A percentile compares a stretch with the other conserved stretches of the same genome.
These are phyloP conservation scores for Psittacula derbiana DNA, from an alignment of 2,797 vertebrate genomes.

Conservation along the genomic window DNA sequence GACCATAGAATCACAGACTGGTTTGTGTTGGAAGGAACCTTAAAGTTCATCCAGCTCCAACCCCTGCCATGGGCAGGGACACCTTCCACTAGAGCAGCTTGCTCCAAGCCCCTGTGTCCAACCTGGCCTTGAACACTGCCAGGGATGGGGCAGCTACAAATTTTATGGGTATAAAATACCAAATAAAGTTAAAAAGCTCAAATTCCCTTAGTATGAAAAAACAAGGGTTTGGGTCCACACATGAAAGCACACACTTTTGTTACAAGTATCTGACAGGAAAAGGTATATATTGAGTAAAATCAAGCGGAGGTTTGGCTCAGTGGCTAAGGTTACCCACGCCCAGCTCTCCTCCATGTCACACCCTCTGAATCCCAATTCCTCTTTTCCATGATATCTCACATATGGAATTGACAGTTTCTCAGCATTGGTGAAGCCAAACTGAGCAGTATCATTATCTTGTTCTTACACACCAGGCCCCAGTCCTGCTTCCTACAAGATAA, in stretches of 20 bases:
- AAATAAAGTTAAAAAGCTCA: neutral
- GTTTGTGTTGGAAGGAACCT: neutral
- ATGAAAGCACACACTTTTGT: neutral
- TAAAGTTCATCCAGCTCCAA: neutral
- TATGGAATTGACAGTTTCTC: neutral
- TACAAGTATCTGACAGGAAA: neutral
- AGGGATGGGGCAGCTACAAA: neutral
- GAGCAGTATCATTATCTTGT: neutral
- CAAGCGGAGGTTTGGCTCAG: neutral
- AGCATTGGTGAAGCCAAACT: neutral
- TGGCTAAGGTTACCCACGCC: neutral
- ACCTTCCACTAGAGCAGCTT: neutral
- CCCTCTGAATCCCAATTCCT: neutral
- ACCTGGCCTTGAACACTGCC: neutral
- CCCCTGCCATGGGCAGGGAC: accelerated
- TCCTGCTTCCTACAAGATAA: neutral
- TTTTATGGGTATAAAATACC: neutral
- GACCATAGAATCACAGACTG: neutral
- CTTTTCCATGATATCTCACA: neutral
- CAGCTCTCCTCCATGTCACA: neutral
- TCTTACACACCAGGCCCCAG: neutral
- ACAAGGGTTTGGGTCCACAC: neutral
- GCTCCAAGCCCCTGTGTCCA: neutral
- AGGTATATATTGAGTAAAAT: neutral
- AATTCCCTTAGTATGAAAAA: neutral